Conservation (phyloP, 2,797 vertebrate species). For the Sebastes umbrosus region DNA sequence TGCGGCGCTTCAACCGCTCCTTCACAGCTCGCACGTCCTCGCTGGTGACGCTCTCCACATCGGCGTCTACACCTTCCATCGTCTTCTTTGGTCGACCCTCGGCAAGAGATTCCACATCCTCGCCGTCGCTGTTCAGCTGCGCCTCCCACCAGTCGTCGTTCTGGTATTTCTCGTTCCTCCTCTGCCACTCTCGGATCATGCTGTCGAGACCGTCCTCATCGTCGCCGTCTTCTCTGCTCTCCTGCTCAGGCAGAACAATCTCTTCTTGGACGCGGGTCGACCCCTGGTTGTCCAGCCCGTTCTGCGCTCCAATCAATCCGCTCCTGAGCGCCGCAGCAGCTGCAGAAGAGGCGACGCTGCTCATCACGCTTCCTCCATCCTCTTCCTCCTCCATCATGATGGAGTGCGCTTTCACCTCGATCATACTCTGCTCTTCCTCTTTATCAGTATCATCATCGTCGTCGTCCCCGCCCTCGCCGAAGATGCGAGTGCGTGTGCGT, state of each 20-base stretch:
- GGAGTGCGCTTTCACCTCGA: slow-evolving; percentile 84
- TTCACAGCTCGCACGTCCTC: slow-evolving; percentile 84
- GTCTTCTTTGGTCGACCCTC: slow-evolving; percentile 20
- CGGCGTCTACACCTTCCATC: slow-evolving; percentile 58
- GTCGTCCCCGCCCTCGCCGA: slow-evolving; percentile 6
- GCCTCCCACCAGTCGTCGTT: slow-evolving; percentile 81
- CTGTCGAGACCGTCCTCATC: slow-evolving; percentile 77
- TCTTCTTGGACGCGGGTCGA: background rate
- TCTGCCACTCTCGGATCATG: slow-evolving; percentile 91
- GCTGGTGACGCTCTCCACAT: slow-evolving; percentile 87
- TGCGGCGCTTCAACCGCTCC: slow-evolving; percentile 77
- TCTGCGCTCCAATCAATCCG: background rate
- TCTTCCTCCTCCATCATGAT: slow-evolving; percentile 94
- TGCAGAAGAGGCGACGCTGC: slow-evolving; percentile 80
- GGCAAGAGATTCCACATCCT: slow-evolving; percentile 56
- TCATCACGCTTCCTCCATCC: slow-evolving; percentile 86
- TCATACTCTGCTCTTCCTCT: slow-evolving; percentile 80
- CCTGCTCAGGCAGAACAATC: slow-evolving; percentile 32
- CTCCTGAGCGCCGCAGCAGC: slow-evolving; percentile 57
- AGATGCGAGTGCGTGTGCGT: slow-evolving; percentile 67
- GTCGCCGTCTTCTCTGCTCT: slow-evolving; percentile 17
- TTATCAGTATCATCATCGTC: slow-evolving; percentile 56
- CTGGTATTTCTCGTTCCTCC: slow-evolving; percentile 89
- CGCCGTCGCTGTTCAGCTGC: slow-evolving; percentile 77
- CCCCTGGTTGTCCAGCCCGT: background rate